Percentiles rank a stretch among this genome's conserved stretches.
These are phyloP conservation scores for Agrilus mali DNA, from an alignment of 2,888 invertebrate genomes.

Conservation along the genomic window DNA sequence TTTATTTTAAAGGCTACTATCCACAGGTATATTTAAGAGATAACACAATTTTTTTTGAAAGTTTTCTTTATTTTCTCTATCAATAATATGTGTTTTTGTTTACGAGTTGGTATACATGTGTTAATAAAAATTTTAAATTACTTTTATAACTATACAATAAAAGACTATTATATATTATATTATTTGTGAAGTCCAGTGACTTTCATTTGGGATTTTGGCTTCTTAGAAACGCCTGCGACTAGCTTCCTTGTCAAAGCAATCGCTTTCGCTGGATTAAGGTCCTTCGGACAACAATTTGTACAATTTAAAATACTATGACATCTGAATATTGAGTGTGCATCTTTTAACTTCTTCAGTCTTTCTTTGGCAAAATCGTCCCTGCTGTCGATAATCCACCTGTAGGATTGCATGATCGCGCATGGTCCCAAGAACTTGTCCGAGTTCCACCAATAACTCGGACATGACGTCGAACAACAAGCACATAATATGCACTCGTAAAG, in stretches of 20 bases:
- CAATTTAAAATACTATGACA: slow-evolving; percentile 99
- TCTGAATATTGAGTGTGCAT: slow-evolving; percentile 85
- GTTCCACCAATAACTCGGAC: slow-evolving; percentile 99
- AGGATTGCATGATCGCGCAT: slow-evolving; percentile 97
- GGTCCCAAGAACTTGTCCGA: slow-evolving; percentile 95
- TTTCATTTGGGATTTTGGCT: slow-evolving; percentile 50
- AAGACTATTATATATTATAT: too few relatives aligned
- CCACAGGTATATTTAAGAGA: too few relatives aligned
- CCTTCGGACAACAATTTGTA: slow-evolving; percentile 89
- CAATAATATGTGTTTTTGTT: too few relatives aligned
- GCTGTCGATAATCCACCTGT: slow-evolving; percentile 96
- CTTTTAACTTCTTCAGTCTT: slow-evolving; percentile 68
- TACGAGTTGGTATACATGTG: too few relatives aligned
- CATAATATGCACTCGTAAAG: slow-evolving; percentile 96
- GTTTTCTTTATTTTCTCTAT: too few relatives aligned
- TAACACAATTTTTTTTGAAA: too few relatives aligned
- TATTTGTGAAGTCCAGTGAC: too few relatives aligned
- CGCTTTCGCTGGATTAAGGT: slow-evolving; percentile 87
- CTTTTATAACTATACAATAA: too few relatives aligned
- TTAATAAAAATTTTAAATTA: too few relatives aligned
- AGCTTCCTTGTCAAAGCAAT: slow-evolving; percentile 95
- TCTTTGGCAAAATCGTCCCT: slow-evolving; percentile 72
- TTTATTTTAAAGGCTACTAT: too few relatives aligned
- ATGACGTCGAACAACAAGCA: slow-evolving; percentile 94
- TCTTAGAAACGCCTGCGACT: slow-evolving; percentile 70